A percentile compares a stretch with the other conserved stretches of the same genome.
phyloP scores from a whole-genome alignment of 2,888 invertebrate species.

The Acronicta psi region DNA sequence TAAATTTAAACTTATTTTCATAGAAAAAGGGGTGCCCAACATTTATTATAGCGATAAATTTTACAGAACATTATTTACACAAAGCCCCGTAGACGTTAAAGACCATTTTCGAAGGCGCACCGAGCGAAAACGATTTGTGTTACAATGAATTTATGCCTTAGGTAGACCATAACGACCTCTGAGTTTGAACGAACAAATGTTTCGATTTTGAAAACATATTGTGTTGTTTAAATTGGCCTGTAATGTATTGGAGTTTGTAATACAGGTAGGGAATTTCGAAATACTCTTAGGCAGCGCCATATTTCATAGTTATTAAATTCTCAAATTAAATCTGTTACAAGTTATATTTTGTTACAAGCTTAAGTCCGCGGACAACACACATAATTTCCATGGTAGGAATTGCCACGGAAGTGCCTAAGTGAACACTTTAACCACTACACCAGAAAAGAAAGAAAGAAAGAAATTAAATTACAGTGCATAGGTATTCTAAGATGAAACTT shows the following conservation, averaged over 20 bases:
- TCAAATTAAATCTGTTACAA: too few species aligned
- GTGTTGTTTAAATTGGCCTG: constrained; percentile 55
- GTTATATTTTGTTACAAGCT: too few species aligned
- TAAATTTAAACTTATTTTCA: constrained; percentile 87
- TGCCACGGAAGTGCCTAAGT: too few species aligned
- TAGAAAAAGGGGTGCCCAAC: constrained; percentile 84
- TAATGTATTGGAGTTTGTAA: constrained; percentile 16
- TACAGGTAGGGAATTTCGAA: not conserved
- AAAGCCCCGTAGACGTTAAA: constrained; percentile 86
- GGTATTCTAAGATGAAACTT: too few species aligned
- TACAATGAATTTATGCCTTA: constrained; percentile 83
- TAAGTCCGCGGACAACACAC: too few species aligned
- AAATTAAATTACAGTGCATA: too few species aligned
- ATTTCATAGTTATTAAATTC: too few species aligned
- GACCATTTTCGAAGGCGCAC: constrained; percentile 83
- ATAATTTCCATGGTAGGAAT: too few species aligned
- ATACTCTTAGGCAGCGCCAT: not conserved
- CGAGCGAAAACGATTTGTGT: constrained; percentile 77
- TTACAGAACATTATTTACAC: constrained; percentile 86
- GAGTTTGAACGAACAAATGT: constrained; percentile 62
- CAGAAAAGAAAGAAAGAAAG: too few species aligned
- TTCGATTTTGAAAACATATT: constrained; percentile 62
- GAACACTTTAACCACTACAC: too few species aligned
- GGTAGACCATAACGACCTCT: constrained; percentile 68
- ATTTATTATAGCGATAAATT: constrained; percentile 88